Conservation (phyloP, 2,113 vertebrate species). For the Panurus biarmicus region DNA sequence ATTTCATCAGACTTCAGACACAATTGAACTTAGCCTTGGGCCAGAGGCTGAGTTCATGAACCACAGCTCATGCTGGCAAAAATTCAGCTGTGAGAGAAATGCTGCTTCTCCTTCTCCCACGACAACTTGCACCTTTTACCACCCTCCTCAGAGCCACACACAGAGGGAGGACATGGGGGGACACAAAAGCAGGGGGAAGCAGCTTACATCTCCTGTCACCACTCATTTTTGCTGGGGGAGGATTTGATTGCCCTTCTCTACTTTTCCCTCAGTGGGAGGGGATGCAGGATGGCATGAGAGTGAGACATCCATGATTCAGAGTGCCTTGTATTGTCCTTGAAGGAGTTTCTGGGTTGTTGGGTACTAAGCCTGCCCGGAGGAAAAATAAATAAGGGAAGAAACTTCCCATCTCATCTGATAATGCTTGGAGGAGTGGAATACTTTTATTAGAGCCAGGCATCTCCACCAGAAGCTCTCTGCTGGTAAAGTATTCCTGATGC, state of each 20-base stretch:
- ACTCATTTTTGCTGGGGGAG: neutral
- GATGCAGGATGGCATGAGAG: neutral
- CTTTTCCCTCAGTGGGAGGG: neutral
- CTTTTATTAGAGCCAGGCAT: neutral
- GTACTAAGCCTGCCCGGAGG: neutral
- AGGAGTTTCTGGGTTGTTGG: neutral
- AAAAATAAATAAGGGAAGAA: neutral
- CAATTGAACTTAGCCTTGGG: conserved; percentile 9
- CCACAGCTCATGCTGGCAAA: neutral
- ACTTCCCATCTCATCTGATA: neutral
- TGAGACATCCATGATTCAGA: neutral
- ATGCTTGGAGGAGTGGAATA: neutral
- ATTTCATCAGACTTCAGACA: neutral
- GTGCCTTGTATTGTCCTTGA: neutral
- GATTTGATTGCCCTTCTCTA: neutral
- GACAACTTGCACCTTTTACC: neutral
- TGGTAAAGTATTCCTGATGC: neutral
- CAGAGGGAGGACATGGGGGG: neutral
- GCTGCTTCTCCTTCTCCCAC: neutral
- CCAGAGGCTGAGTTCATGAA: conserved; percentile 25
- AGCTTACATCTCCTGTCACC: neutral
- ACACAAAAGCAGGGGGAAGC: neutral
- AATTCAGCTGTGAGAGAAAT: conserved; percentile 2
- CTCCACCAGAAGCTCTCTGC: neutral
- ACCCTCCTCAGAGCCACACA: neutral